Evolutionary conservation across 2,888 invertebrate genomes (phyloP).

Genomic region (Bhutanitis thaidina): DNA sequence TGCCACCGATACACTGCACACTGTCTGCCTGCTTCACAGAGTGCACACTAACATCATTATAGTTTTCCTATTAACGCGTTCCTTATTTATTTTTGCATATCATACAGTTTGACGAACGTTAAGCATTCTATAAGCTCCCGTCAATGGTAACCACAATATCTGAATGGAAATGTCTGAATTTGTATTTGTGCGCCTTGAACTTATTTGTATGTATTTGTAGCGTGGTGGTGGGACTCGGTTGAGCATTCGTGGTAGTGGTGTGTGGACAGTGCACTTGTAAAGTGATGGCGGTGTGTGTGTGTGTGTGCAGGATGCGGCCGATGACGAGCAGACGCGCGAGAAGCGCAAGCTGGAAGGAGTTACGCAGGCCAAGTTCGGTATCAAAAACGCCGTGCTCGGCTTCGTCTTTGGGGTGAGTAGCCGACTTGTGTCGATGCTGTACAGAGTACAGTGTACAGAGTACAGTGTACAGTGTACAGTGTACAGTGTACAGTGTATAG

Average conservation of each 20-base stretch:
- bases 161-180: too few relatives aligned
- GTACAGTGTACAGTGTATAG: too few relatives aligned
- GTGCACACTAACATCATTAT: slow-evolving; percentile 1
- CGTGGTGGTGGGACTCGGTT: slow-evolving; percentile 22
- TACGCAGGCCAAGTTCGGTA: slow-evolving; percentile 83
- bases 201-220: too few relatives aligned
- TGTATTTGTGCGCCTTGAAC: too few relatives aligned
- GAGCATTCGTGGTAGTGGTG: slow-evolving; percentile 25
- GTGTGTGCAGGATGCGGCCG: slow-evolving; percentile 64
- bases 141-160: too few relatives aligned
- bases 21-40: background rate
- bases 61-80: background rate
- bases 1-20: background rate
- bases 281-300: slow-evolving; percentile 28
- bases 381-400: slow-evolving; percentile 89
- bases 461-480: too few relatives aligned
- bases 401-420: slow-evolving; percentile 90
- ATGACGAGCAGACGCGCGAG: slow-evolving; percentile 79
- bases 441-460: too few relatives aligned
- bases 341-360: slow-evolving; percentile 87
- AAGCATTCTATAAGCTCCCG: too few relatives aligned
- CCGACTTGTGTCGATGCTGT: background rate
- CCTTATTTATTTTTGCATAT: background rate
- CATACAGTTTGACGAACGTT: too few relatives aligned
- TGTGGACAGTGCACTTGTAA: slow-evolving; percentile 31